Percentiles rank a stretch among this genome's conserved stretches.
phyloP scores from a whole-genome alignment of 2,113 vertebrate genomes.

The Ammodytes dubius region DNA sequence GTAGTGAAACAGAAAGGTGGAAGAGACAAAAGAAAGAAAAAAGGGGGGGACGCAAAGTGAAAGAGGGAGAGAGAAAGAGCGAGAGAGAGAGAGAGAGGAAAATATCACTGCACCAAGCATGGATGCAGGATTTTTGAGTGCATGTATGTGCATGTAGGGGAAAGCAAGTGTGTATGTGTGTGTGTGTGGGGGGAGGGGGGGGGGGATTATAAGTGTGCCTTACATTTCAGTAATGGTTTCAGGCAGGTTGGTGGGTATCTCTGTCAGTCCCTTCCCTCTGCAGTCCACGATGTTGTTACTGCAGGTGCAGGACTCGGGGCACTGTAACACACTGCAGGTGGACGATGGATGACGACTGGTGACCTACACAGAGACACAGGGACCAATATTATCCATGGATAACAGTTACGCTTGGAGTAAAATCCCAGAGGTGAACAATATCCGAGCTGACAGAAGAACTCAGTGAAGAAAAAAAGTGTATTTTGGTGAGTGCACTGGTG shows the following conservation, averaged over 20 bases:
- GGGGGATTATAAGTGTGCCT: slow-evolving; percentile 40
- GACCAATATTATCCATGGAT: slow-evolving; percentile 33
- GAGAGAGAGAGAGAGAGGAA: slow-evolving; percentile 31
- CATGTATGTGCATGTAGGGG: background rate
- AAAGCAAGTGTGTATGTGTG: slow-evolving; percentile 15
- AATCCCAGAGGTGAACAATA: slow-evolving; percentile 8
- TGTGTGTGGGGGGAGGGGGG: background rate
- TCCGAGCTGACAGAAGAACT: background rate
- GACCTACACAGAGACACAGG: slow-evolving; percentile 84
- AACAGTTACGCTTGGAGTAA: slow-evolving; percentile 23
- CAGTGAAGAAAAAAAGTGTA: slow-evolving; percentile 20
- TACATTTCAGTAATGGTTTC: slow-evolving; percentile 99
- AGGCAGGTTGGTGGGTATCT: slow-evolving; percentile 97
- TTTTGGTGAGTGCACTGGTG: too few relatives aligned
- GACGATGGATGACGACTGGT: slow-evolving; percentile 90
- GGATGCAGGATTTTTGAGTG: slow-evolving; percentile 1
- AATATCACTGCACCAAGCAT: slow-evolving; percentile 37
- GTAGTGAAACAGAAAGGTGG: slow-evolving; percentile 60
- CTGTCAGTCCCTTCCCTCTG: slow-evolving; percentile 94
- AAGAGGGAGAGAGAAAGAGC: slow-evolving; percentile 49
- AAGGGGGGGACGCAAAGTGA: slow-evolving; percentile 32
- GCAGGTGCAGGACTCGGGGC: slow-evolving; percentile 94
- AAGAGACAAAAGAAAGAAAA: slow-evolving; percentile 48
- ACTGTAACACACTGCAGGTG: slow-evolving; percentile 97
- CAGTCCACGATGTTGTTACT: slow-evolving; percentile 99